A percentile compares a stretch with the other conserved stretches of the same genome.
Evolutionary conservation across 1,140 invertebrate species (phyloP).

Genomic region (Teleopsis dalmanni): DNA sequence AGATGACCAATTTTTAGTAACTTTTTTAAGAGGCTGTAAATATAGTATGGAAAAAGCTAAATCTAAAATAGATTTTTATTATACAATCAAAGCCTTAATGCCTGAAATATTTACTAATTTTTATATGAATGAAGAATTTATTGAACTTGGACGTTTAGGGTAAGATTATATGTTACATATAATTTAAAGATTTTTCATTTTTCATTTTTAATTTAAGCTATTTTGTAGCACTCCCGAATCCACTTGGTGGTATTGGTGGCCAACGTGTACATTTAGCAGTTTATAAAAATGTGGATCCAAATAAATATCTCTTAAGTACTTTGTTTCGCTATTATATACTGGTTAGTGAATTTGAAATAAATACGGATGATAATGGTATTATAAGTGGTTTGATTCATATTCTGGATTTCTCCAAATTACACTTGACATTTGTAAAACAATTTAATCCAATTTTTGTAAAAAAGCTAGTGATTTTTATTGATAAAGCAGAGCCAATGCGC

Average conservation of each 20-base stretch:
- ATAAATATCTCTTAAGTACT: conserved; percentile 27
- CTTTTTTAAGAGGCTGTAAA: conserved; percentile 56
- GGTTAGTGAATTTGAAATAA: conserved; percentile 34
- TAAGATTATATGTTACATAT: background rate
- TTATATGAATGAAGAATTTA: conserved; percentile 6
- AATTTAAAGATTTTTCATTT: background rate
- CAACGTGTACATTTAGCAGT: conserved; percentile 44
- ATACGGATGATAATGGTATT: conserved; percentile 23
- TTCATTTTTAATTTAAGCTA: background rate
- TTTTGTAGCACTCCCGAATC: conserved; percentile 23
- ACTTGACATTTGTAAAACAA: conserved; percentile 40
- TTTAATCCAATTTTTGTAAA: conserved; percentile 41
- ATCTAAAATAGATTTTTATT: conserved; percentile 54
- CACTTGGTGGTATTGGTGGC: conserved; percentile 34
- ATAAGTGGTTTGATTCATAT: conserved; percentile 38
- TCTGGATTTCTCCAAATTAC: conserved; percentile 39
- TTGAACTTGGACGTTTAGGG: background rate
- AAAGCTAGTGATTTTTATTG: conserved; percentile 32
- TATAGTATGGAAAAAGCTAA: conserved; percentile 56
- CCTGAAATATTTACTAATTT: conserved; percentile 46
- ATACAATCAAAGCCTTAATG: conserved; percentile 48
- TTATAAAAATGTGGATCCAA: conserved; percentile 36
- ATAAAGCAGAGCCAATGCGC: conserved; percentile 47
- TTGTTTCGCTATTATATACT: conserved; percentile 24
- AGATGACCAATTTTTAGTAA: conserved; percentile 52